Evolutionary conservation across 1,140 invertebrate genomes (phyloP), one percentile per base, ranked within the genome.

Genomic region (Lordiphosa mommai): DNA sequence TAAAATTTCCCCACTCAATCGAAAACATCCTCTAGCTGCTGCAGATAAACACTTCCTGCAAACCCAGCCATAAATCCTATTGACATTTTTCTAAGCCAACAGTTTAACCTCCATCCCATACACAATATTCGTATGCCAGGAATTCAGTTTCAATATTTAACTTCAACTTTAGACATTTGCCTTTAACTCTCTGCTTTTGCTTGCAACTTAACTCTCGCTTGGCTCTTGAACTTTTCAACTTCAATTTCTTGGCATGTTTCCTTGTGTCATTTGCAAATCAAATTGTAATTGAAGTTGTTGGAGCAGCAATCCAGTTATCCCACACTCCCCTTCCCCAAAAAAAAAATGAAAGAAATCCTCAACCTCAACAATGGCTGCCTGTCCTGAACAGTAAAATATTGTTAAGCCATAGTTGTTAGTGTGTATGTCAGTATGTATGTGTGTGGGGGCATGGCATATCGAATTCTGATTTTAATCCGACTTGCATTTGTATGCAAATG

Each of bases 201-300:
- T 47, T 43, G 4, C 3, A 33, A 38, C 57, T 37, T 32, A 14
- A 29, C 17, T 12, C 27, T 23, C 17, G 47, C 27, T 48, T 47
- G 51, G 20, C 43, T 29, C 17, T 46, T 9, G 32, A 74, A 74
- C 30, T 74, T 69, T 66, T 44, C 72, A 66, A 58, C 64, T 79
- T 61, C 64, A 69, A 59, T 60, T 61, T 50, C 64, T 65, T 73
- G 69, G 27, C 68, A 72, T 79, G 73, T 64, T 73, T 44, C 49
- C 64, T 27, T 51, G 46, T 64, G 47, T 79, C 69, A 79, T 73
- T 79, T 79, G 74, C 74, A 79, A 79, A 79, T 79, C 73, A 80
- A 79, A 80, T 79, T 73, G 69, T 73, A 80, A 79, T 80, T 80
- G 74, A 73, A 79, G 48, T 77, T 72, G 52, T 65, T 41, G 56